phyloP scores from a whole-genome alignment of 2,888 invertebrate species.

The Portevinia maculata region DNA sequence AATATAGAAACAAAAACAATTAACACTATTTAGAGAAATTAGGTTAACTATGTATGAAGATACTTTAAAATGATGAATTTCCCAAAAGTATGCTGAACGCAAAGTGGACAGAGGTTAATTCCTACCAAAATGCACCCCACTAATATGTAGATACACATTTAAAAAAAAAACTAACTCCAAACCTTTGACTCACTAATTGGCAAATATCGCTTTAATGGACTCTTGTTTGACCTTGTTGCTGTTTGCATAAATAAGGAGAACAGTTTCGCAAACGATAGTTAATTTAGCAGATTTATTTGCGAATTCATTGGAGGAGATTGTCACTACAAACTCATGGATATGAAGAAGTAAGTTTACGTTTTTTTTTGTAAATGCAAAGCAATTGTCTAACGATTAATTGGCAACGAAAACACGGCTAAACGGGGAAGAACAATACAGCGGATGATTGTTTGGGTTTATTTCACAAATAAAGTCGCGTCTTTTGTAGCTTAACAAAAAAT shows the following conservation, averaged over 20 bases:
- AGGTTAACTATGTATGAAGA: slow-evolving; percentile 57
- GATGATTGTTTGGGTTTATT: slow-evolving; percentile 30
- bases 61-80: slow-evolving; percentile 23
- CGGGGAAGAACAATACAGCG: slow-evolving; percentile 44
- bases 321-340: slow-evolving; percentile 29
- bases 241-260: slow-evolving; percentile 25
- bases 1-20: slow-evolving; percentile 10
- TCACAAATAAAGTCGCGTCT: neutral
- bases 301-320: slow-evolving; percentile 22
- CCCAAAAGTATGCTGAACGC: slow-evolving; percentile 12
- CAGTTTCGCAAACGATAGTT: slow-evolving; percentile 8
- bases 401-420: slow-evolving; percentile 17
- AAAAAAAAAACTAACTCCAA: neutral
- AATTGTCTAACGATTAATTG: neutral
- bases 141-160: neutral
- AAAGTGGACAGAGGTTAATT: slow-evolving; percentile 10
- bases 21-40: slow-evolving; percentile 35
- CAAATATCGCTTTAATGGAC: slow-evolving; percentile 5
- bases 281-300: slow-evolving; percentile 31
- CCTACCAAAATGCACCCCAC: slow-evolving; percentile 9
- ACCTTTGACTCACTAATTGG: slow-evolving; percentile 9
- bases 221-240: slow-evolving; percentile 16
- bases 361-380: slow-evolving; percentile 20
- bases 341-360: slow-evolving; percentile 20
- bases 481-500: neutral